Conservation (phyloP, 2,113 vertebrate species). For the Myrmecophaga tridactyla region DNA sequence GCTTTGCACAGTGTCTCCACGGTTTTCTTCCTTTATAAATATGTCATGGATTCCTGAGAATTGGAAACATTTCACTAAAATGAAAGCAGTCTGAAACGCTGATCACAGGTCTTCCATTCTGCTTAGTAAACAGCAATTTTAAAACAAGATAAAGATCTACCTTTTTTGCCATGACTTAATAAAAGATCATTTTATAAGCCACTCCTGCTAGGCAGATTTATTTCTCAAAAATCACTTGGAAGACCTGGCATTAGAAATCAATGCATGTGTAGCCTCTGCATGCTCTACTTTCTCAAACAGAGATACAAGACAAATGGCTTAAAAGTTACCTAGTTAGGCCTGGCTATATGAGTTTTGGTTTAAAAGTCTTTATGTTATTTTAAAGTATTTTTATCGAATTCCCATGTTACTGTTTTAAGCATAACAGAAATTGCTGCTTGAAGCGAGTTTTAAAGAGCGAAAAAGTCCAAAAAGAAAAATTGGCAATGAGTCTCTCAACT, state of each 20-base stretch:
- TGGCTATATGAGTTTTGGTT: neutral
- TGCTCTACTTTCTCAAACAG: neutral
- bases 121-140: neutral
- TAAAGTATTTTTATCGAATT: neutral
- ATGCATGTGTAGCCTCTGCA: no score
- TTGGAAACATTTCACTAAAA: neutral
- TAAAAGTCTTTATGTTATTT: neutral
- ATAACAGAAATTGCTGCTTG: neutral
- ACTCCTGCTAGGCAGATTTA: no score
- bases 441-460: neutral
- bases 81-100: neutral
- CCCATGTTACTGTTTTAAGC: neutral
- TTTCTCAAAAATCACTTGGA: neutral
- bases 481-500: neutral
- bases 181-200: neutral
- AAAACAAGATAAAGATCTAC: neutral
- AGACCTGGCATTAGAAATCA: neutral
- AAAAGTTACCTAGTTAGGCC: neutral
- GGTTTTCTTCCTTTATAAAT: slow-evolving; percentile 4
- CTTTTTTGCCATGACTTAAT: neutral
- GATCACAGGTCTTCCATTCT: neutral
- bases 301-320: neutral
- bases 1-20: neutral
- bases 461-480: neutral
- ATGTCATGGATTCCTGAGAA: neutral